Conservation (phyloP, 1,140 invertebrate species). For the Euura lappo region DNA sequence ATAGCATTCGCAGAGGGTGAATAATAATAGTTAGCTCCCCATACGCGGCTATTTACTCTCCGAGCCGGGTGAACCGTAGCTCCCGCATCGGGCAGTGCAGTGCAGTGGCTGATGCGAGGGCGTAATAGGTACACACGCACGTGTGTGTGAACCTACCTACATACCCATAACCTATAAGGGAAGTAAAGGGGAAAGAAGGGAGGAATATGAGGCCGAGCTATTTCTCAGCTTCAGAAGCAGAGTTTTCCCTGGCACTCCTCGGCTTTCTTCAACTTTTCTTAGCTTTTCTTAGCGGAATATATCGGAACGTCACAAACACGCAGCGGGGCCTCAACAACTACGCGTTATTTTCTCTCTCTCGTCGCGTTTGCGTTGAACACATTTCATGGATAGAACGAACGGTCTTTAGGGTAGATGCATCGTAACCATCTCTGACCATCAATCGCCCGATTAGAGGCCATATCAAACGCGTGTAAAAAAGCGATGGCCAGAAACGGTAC, state of each 20-base stretch:
- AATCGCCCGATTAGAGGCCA: too few species aligned
- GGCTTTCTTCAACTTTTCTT: conserved; percentile 7
- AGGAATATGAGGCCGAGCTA: conserved; percentile 37
- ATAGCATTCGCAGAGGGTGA: too few species aligned
- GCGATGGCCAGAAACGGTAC: too few species aligned
- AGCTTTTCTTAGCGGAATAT: conserved; percentile 42
- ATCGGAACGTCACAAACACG: conserved; percentile 58
- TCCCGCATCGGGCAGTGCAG: conserved; percentile 13
- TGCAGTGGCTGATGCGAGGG: conserved; percentile 9
- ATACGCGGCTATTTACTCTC: too few species aligned
- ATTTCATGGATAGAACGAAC: too few species aligned
- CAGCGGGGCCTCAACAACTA: conserved; percentile 23
- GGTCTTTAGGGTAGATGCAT: too few species aligned
- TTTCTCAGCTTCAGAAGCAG: conserved; percentile 60
- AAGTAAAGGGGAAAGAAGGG: conserved; percentile 20
- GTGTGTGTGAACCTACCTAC: neutral
- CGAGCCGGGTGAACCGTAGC: too few species aligned
- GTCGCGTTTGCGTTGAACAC: too few species aligned
- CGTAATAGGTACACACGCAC: conserved; percentile 12
- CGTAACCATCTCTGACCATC: too few species aligned
- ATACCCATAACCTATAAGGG: neutral
- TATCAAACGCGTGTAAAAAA: too few species aligned
- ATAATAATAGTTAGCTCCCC: too few species aligned
- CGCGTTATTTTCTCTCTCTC: too few species aligned
- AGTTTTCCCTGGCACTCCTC: conserved; percentile 51